Evolutionary conservation across 2,888 invertebrate genomes (phyloP), one percentile per base, ranked within the genome.

Genomic region (Ceramica pisi): DNA sequence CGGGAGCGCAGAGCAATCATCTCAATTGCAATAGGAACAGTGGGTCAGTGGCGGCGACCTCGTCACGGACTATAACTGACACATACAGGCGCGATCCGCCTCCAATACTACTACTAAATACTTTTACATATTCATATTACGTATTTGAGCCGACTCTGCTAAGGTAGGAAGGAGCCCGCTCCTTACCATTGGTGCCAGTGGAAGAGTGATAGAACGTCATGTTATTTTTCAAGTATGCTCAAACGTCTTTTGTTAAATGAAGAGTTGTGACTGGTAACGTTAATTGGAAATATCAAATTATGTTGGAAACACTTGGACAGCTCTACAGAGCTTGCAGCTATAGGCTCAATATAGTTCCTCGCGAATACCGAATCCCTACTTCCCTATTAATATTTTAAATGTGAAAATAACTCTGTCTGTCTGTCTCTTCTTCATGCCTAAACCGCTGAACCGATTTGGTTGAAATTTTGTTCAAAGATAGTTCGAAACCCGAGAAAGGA

Each of bases 1-100:
- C n/a, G 7, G 44, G 38, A 69, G 60, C 5, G 31, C 63, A 16
- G 21, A 19, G 62, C 67, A 79, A 65, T 55, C 61, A 62, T 59
- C 23, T 50, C 51, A 68, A 61, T 38, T 64, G 31, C 31, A 31
- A n/a, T n/a, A n/a, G 48, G 81, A 69, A n/a, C 69, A 69, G 41
- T 38, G 56, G 76, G 56, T 80, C 76, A 73, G 56, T 53, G n/a
- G 62, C 46, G 61, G 51, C 67, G 48, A 23, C 41, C 67, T 65
- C 51, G 61, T 23, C 26, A 8, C 31, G 5, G 35, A 63, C 50
- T 55, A 41, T 60, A 38, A 38, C 38, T 44, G 41, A 35, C 46
- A 50, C 62, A 26, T 14, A 55, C 23, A 55, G 10, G 19, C 1
- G 55, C 35, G 35, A 4, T 19, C 4, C 14, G 21, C 48, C 72